phyloP scores from a whole-genome alignment of 2,888 invertebrate species.

The Amphipoea oculea region DNA sequence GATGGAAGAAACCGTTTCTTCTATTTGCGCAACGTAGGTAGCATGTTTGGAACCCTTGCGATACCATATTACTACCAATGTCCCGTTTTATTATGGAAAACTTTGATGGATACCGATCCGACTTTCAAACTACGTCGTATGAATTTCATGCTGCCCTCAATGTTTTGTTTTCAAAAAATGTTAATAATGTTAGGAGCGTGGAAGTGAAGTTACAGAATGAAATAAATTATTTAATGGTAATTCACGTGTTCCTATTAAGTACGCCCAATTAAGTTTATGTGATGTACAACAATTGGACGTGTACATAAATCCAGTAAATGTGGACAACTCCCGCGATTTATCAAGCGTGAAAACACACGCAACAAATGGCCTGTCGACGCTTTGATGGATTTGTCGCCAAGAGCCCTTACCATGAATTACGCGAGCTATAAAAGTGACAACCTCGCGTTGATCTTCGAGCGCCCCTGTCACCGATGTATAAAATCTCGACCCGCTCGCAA shows the following conservation, averaged over 20 bases:
- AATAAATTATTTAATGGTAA: slow-evolving; percentile 35
- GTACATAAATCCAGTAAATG: slow-evolving; percentile 87
- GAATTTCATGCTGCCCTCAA: slow-evolving; percentile 73
- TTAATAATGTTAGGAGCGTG: neutral
- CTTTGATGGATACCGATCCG: slow-evolving; percentile 71
- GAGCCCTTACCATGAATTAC: slow-evolving; percentile 84
- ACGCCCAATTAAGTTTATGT: slow-evolving; percentile 79
- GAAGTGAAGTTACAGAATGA: slow-evolving; percentile 9
- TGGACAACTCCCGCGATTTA: slow-evolving; percentile 87
- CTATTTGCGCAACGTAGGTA: slow-evolving; percentile 68
- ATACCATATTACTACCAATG: slow-evolving; percentile 63
- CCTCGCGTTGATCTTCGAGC: slow-evolving; percentile 71
- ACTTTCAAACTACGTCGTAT: slow-evolving; percentile 78
- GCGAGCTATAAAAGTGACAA: slow-evolving; percentile 79
- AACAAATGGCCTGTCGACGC: slow-evolving; percentile 89
- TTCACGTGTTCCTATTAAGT: slow-evolving; percentile 58
- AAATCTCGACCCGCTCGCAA: slow-evolving; percentile 63
- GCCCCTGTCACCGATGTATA: slow-evolving; percentile 70
- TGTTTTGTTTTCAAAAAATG: slow-evolving; percentile 49
- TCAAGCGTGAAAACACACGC: slow-evolving; percentile 89
- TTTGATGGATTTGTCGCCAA: slow-evolving; percentile 89
- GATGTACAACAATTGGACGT: slow-evolving; percentile 79
- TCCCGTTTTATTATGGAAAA: slow-evolving; percentile 76
- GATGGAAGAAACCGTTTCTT: slow-evolving; percentile 65
- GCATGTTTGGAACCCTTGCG: slow-evolving; percentile 59